Evolutionary conservation across 2,797 vertebrate genomes (phyloP).

Genomic region (Falco peregrinus): DNA sequence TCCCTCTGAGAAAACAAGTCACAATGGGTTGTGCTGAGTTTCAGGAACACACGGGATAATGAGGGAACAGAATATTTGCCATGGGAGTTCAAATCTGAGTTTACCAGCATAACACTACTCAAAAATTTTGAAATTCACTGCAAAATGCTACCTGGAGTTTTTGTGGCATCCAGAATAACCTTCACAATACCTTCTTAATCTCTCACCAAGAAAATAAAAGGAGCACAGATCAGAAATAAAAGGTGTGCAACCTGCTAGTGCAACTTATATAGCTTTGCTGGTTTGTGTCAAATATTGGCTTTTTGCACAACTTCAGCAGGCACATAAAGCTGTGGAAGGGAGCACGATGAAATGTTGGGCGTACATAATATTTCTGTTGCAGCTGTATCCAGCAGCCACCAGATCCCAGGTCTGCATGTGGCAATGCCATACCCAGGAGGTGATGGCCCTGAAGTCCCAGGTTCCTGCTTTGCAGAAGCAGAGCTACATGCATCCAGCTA

Average conservation of each 20-base stretch:
- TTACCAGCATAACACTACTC: not conserved
- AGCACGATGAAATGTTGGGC: not conserved
- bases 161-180: conserved; percentile 18
- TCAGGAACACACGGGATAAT: conserved; percentile 40
- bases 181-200: conserved; percentile 21
- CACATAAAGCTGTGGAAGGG: not conserved
- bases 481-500: accelerated
- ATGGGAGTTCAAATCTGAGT: conserved; percentile 46
- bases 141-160: conserved; percentile 50
- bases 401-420: accelerated
- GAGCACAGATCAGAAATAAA: conserved; percentile 36
- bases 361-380: not conserved
- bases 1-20: conserved; percentile 66
- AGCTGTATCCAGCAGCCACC: not conserved
- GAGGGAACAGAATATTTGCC: conserved; percentile 57
- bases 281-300: not conserved
- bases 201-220: conserved; percentile 51
- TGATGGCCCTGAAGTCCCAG: not conserved
- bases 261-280: not conserved
- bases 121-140: conserved; percentile 37
- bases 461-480: not conserved
- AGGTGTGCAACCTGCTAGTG: not conserved
- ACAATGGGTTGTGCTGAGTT: conserved; percentile 7
- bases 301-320: not conserved
- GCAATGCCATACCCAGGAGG: not conserved